Conservation (phyloP, 2,797 vertebrate species). For the Anabacerthia variegaticeps region DNA sequence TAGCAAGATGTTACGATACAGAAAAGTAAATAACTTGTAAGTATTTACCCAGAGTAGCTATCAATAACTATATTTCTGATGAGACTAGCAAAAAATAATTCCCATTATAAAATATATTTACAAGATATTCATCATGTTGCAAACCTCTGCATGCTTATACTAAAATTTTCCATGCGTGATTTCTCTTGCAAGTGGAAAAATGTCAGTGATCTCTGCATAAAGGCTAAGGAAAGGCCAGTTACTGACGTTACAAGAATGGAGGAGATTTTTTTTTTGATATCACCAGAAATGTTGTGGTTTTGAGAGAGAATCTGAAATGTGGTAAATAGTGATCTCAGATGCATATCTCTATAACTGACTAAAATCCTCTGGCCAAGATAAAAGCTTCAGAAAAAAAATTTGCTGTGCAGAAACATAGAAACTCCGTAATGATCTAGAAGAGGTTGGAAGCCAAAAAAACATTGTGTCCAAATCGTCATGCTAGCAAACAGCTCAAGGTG, state of each 20-base stretch:
- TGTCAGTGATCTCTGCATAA: neutral
- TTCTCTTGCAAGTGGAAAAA: neutral
- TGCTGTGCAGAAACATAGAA: neutral
- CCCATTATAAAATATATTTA: neutral
- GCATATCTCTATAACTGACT: neutral
- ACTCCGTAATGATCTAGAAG: neutral
- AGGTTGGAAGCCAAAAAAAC: neutral
- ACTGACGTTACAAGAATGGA: neutral
- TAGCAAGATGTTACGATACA: neutral
- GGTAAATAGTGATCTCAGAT: neutral
- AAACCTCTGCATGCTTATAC: neutral
- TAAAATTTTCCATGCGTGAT: neutral
- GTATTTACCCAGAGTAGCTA: neutral
- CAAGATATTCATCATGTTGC: neutral
- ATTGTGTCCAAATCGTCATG: neutral
- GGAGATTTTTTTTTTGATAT: neutral
- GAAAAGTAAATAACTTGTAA: neutral
- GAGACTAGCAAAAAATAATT: neutral
- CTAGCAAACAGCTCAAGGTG: neutral
- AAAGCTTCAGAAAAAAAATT: neutral
- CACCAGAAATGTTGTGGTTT: neutral
- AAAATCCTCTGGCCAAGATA: neutral
- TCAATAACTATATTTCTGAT: neutral
- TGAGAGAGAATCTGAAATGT: neutral
- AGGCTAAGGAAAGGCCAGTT: neutral